Evolutionary conservation across 2,797 vertebrate species (phyloP), one percentile per base, ranked within the genome.

Genomic region (Pipistrellus nathusii): DNA sequence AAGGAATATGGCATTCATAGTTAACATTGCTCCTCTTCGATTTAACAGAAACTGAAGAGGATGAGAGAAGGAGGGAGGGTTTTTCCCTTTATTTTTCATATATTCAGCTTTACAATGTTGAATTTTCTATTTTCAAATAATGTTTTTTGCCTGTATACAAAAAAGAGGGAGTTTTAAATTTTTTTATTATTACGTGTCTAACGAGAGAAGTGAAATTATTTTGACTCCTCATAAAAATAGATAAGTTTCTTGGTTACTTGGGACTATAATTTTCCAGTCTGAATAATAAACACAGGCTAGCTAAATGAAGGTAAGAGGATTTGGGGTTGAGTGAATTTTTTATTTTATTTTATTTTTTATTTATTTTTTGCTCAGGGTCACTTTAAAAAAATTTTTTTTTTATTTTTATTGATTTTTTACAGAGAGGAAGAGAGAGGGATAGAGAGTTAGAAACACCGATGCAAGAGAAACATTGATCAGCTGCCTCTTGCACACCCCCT

Each of bases 191-290:
- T 91, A 41, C 2, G 44, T 85, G 44, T 91, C 32, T 83, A 86
- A 81, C 23, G 48, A 38, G 48, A 90, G 38, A 95, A 66, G 38
- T 81, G 17, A 9, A 73, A 86, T 77, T 93, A 83, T 68, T 92
- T 82, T 75, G 5, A 77, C 10, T 89, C 76, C 38, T 90, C n/a
- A 41, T 76, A 93, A 88, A 53, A 41, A 68, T 57, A 91, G 62
- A 46, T 73, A 94, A 82, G n/a, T 78, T 94, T 95, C 71, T 94
- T 90, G 32, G 53, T 83, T 92, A 88, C 11, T 64, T 93, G 10
- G 27, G 57, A 41, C 15, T 59, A 14, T 84, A 88, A n/a, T 87
- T 91, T 95, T 87, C 30, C n/a, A 66, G 9, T 92, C 46, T 96
- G 44, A 92, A 85, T 93, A 90, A 81, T 76, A 38, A 95, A 72